Evolutionary conservation across 2,113 vertebrate genomes (phyloP), one percentile per base, ranked within the genome.

Genomic region (Labeo rohita): DNA sequence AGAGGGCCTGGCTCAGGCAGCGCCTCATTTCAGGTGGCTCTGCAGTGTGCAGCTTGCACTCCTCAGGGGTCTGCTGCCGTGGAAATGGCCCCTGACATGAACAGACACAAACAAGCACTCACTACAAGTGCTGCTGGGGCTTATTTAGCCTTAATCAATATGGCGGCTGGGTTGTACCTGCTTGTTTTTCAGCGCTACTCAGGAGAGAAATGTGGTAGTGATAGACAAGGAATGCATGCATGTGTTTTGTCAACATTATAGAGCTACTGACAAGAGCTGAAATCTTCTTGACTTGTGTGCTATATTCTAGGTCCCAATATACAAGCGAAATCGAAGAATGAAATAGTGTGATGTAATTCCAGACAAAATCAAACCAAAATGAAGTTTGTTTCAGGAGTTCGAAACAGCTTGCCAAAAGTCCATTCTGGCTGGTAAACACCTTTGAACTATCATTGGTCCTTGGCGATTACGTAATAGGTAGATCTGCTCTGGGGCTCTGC

Each of bases 1-100:
- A 93, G 87, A 94, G 96, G 90, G 95, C 95, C 95, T 95, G 89
- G 96, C 96, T 97, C 96, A 94, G 94, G 93, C 87, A 90, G 91
- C 90, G 92, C 88, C 93, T 94, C 94, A 93, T 93, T 95, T 94
- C 93, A 92, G 93, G 93, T 90, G 92, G 91, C 93, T 95, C 92
- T 92, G 89, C 90, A 88, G 86, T 36, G 68, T 80, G 91, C 86
- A 91, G 90, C 92, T 91, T 88, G 87, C 70, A 89, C 91, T 92
- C 93, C 92, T 89, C 88, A 89, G 92, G 92, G 94, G 90, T 87
- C 77, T 91, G 87, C 91, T 90, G 90, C 90, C 86, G 89, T 92
- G 90, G 90, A 93, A 92, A 91, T 90, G 91, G 90, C 89, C 87
- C 77, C 89, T 91, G 90, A 92, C 92, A 91, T 89, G 89, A 87